Evolutionary conservation across 2,888 invertebrate genomes (phyloP), one percentile per base, ranked within the genome.

Genomic region (Ectropis crepuscularia): DNA sequence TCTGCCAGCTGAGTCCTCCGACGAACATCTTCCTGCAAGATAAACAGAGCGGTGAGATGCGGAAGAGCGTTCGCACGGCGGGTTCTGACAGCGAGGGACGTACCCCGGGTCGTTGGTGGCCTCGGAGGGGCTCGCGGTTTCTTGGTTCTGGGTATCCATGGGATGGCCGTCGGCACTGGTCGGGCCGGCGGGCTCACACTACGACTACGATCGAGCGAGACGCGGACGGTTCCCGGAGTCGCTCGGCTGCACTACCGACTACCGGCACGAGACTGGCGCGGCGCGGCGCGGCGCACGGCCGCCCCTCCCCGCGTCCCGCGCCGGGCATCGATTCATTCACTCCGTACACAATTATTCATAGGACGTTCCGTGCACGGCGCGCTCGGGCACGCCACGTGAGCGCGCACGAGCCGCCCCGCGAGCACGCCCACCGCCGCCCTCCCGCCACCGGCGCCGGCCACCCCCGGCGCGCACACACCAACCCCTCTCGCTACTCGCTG

Each of bases 1-100:
- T 99, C 95, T 99, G 99, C 99, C 99, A 99, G 95, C 99, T 99
- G 90, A 99, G 96, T 88, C 99, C 99, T 88, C 99, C 99, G 94
- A 99, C 98, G 96, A 99, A 99, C 99, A 99, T 99, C 97, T 99
- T 99, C 95, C 99, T 99, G 96, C 83, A 97, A 97, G 81, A 91
- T 93, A 95, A 94, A 94, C 94, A 92, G 88, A 84, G 79, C 79
- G 81, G 82, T 90, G 84, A 89, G 87, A 81, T 72, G 78, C 76
- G 75, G 82, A 72, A 76, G 73, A 75, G 72, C 71, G 69, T 73
- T 69, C 69, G 70, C 71, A 72, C 61, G 63, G 61, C 69, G 70
- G 74, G 66, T 74, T 65, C 68, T 67, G 62, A 37, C 57, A 75
- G 58, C 58, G 63, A 65, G 64, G 67, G 69, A 92, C 94, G 88